A percentile compares a stretch with the other conserved stretches of the same genome.
These are phyloP conservation scores for Drosophila eugracilis DNA, from an alignment of 1,140 invertebrate genomes.

Conservation along the genomic window DNA sequence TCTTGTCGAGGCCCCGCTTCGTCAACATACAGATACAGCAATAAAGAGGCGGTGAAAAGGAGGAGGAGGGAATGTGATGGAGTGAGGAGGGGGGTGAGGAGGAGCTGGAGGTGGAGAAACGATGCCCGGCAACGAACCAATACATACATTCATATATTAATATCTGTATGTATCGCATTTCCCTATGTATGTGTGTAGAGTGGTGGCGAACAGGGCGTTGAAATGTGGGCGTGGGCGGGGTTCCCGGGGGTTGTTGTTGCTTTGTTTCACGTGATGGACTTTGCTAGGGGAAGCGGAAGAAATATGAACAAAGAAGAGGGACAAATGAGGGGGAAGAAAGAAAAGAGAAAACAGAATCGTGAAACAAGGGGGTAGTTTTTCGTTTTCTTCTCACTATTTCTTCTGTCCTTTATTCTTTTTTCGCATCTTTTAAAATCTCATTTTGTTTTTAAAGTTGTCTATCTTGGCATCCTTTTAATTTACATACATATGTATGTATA, in stretches of 20 bases:
- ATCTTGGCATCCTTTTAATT: neutral
- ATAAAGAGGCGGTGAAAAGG: conserved; percentile 20
- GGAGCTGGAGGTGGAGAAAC: conserved; percentile 19
- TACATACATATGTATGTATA: too few relatives aligned
- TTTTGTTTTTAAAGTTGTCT: neutral
- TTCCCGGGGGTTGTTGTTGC: conserved; percentile 24
- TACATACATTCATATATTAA: conserved; percentile 15
- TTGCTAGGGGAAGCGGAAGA: conserved; percentile 15
- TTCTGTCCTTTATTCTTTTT: neutral
- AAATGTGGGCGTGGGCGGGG: conserved; percentile 23
- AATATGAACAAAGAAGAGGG: neutral
- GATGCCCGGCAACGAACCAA: conserved; percentile 27
- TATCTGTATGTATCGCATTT: conserved; percentile 5
- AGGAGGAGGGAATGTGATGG: conserved; percentile 4
- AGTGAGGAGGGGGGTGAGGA: neutral
- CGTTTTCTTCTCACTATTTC: neutral
- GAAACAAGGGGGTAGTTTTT: neutral
- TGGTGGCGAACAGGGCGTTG: conserved; percentile 5
- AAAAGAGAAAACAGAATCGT: neutral
- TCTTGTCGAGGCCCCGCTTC: conserved; percentile 68
- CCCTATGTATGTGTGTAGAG: conserved; percentile 2
- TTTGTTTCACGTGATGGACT: conserved; percentile 23
- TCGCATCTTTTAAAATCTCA: too few relatives aligned
- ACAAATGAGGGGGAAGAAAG: neutral
- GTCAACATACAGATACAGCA: conserved; percentile 25